Conservation (phyloP, 2,797 vertebrate genomes). For the Paramormyrops hopkinsi region DNA sequence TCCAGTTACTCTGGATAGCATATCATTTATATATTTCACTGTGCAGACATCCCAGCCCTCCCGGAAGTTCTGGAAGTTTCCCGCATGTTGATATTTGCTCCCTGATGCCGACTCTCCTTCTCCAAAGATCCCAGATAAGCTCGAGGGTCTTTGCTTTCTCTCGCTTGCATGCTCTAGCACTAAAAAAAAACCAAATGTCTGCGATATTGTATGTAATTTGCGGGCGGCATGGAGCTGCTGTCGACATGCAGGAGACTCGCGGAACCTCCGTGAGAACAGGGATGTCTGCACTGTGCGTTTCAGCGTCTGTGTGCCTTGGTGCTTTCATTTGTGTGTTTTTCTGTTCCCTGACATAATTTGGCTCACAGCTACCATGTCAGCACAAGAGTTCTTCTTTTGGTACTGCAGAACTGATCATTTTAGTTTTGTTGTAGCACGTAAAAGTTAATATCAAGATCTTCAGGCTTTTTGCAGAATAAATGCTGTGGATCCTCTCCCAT, state of each 20-base stretch:
- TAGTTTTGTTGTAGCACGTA: background rate
- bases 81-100: background rate
- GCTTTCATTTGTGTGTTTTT: background rate
- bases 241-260: background rate
- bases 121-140: background rate
- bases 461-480: background rate
- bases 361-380: background rate
- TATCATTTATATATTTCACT: background rate
- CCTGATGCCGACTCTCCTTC: background rate
- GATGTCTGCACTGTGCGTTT: background rate
- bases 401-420: background rate
- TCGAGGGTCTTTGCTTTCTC: background rate
- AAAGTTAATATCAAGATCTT: background rate
- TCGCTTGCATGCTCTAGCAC: background rate
- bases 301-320: background rate
- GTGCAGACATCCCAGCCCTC: background rate
- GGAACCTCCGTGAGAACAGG: background rate
- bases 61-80: background rate
- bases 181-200: background rate
- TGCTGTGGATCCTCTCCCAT: background rate
- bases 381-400: background rate
- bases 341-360: background rate
- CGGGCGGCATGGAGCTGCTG: background rate
- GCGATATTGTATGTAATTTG: background rate
- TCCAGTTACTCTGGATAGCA: background rate